phyloP scores from a whole-genome alignment of 2,888 invertebrate species.

The Acleris sparsana region DNA sequence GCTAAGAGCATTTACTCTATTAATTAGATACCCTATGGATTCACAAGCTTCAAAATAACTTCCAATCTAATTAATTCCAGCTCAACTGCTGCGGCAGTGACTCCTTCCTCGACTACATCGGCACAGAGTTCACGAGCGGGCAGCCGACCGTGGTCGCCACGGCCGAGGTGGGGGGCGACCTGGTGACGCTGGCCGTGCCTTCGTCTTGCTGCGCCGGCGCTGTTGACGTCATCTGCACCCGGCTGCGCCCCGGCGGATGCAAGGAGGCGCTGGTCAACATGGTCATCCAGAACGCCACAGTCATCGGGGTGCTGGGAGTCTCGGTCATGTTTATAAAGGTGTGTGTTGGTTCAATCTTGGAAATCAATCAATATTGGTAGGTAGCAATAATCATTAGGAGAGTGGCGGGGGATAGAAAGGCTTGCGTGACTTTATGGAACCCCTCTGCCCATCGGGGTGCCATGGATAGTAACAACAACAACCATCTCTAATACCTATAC shows the following conservation, averaged over 20 bases:
- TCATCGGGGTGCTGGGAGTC: slow-evolving; percentile 72
- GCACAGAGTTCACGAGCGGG: slow-evolving; percentile 57
- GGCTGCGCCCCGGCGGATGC: slow-evolving; percentile 58
- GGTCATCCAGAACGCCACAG: slow-evolving; percentile 66
- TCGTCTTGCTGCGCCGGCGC: slow-evolving; percentile 57
- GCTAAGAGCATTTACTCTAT: too few relatives aligned
- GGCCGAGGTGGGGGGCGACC: slow-evolving; percentile 48
- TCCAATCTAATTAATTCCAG: slow-evolving; percentile 47
- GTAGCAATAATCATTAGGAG: too few relatives aligned
- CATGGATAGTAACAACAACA: too few relatives aligned
- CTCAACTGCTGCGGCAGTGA: slow-evolving; percentile 71
- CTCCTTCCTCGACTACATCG: slow-evolving; percentile 62
- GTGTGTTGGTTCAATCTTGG: too few relatives aligned
- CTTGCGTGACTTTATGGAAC: too few relatives aligned
- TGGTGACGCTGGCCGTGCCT: slow-evolving; percentile 55
- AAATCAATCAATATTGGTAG: too few relatives aligned
- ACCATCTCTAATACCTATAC: too few relatives aligned
- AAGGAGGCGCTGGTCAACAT: slow-evolving; percentile 58
- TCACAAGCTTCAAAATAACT: too few relatives aligned
- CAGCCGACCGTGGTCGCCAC: slow-evolving; percentile 56
- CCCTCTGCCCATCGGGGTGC: too few relatives aligned
- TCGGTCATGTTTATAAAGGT: slow-evolving; percentile 78
- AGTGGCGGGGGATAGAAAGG: too few relatives aligned
- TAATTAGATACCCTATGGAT: too few relatives aligned
- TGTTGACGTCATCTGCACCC: slow-evolving; percentile 50